phyloP scores from a whole-genome alignment of 2,888 invertebrate species.

The Pegoplata infirma region DNA sequence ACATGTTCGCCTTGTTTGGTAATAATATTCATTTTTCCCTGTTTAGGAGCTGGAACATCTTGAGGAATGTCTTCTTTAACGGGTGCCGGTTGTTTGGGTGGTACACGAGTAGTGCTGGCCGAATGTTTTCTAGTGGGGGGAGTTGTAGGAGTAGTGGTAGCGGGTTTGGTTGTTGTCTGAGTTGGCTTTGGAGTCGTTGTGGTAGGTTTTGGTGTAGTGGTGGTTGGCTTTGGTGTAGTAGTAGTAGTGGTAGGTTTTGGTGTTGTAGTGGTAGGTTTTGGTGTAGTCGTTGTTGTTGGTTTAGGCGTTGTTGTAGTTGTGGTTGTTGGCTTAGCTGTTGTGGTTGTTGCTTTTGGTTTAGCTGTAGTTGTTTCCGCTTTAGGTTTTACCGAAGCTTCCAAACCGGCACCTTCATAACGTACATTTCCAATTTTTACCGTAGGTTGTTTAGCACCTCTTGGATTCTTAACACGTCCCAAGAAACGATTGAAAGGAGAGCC shows the following conservation, averaged over 20 bases:
- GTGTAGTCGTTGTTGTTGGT: slow-evolving; percentile 63
- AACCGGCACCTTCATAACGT: slow-evolving; percentile 72
- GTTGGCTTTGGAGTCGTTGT: slow-evolving; percentile 44
- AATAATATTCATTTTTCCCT: slow-evolving; percentile 81
- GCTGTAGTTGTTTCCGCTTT: slow-evolving; percentile 65
- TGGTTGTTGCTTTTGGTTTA: slow-evolving; percentile 66
- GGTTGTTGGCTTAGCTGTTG: slow-evolving; percentile 55
- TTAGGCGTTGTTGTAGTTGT: slow-evolving; percentile 29
- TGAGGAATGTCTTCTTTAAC: slow-evolving; percentile 80
- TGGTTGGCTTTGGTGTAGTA: slow-evolving; percentile 62
- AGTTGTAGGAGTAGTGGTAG: slow-evolving; percentile 65
- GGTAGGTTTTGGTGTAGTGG: slow-evolving; percentile 66
- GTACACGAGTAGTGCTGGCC: slow-evolving; percentile 67
- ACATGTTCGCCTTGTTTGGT: slow-evolving; percentile 79
- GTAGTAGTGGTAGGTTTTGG: slow-evolving; percentile 63
- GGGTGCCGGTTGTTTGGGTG: slow-evolving; percentile 77
- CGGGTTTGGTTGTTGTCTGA: slow-evolving; percentile 67
- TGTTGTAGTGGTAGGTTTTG: slow-evolving; percentile 64
- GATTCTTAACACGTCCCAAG: slow-evolving; percentile 82
- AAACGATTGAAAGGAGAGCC: slow-evolving; percentile 85
- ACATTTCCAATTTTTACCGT: slow-evolving; percentile 74
- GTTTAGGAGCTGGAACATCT: slow-evolving; percentile 80
- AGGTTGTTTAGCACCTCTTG: slow-evolving; percentile 69
- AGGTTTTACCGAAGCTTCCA: slow-evolving; percentile 71
- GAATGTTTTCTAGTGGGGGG: slow-evolving; percentile 65